These are phyloP conservation scores for Myotis planiceps DNA, from an alignment of 2,797 vertebrate genomes.

Conservation along the genomic window DNA sequence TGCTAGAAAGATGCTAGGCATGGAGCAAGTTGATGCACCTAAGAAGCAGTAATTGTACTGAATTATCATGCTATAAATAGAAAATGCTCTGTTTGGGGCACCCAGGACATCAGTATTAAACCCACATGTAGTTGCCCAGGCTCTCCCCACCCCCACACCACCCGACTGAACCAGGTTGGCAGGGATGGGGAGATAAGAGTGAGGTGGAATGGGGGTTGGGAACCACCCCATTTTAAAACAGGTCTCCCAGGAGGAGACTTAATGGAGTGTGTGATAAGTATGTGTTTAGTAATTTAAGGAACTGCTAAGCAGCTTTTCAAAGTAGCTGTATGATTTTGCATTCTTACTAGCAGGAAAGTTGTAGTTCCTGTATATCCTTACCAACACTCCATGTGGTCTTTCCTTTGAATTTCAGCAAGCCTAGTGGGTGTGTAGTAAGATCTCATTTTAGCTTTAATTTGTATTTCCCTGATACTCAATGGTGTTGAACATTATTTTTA, in stretches of 20 bases:
- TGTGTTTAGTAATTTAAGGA: background rate
- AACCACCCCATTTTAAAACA: background rate
- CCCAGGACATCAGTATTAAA: background rate
- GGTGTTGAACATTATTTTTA: background rate
- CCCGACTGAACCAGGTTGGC: background rate
- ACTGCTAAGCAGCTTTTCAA: background rate
- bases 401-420: background rate
- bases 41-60: background rate
- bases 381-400: background rate
- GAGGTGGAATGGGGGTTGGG: background rate
- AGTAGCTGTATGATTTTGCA: background rate
- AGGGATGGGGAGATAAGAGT: background rate
- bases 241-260: background rate
- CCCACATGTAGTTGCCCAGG: background rate
- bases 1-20: background rate
- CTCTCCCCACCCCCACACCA: background rate
- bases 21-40: background rate
- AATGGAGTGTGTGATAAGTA: background rate
- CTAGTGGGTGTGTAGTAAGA: background rate
- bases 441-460: constrained; percentile 17
- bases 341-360: background rate
- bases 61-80: background rate
- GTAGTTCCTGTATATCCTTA: background rate
- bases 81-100: background rate
- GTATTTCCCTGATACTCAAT: background rate